Base-by-base conservation (phyloP, 2,113 vertebrate genomes). In the Cyanoderma ruficeps region DNA sequence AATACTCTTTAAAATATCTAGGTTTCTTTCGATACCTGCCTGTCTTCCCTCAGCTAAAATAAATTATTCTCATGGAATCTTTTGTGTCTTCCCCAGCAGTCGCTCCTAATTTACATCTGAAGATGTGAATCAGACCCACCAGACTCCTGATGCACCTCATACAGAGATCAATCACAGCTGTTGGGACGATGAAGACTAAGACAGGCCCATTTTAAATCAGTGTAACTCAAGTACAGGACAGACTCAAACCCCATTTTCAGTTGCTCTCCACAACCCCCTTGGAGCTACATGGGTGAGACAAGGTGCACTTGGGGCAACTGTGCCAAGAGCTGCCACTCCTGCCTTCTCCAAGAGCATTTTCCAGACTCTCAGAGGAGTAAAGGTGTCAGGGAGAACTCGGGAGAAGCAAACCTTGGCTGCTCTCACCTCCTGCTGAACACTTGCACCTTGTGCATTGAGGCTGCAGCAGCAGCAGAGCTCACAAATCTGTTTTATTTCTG, bases 191-290 rank as follows among this genome's bases (percentile, higher is more conserved):
- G 50, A 37, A 74, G 47, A 23, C 53, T 37, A 33, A 83, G 41
- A 35, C 86, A 88, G 11, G 12, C 2, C 4, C 27, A 16, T 17
- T 86, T 90, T 5, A 70, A 47, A 83, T 7, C 27, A 39, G 19
- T 2, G 1, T 60, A 57, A 94, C 20, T 35, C 31, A 3, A 14
- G 18, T 13, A 61, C 39, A 91, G 18, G 14, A 42, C 42, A 90
- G 24, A 31, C 50, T 50, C 8, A 33, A 93, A 19, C 7, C 25
- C 15, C 37, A 7, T 63, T 69, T 64, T 15, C 37, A 37, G 42
- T 6, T 19, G 6, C n/a, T 74, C 37, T 65, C 59, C 20, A 2
- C 0, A 0, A 94, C 22, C 11, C 21, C 33, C 23, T 24, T 33
- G 27, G 44, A 55, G 53, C 39, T 80, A 6, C 12, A 6, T 1